These are phyloP conservation scores for Stratiomys singularior DNA, from an alignment of 2,888 invertebrate genomes.

Conservation along the genomic window DNA sequence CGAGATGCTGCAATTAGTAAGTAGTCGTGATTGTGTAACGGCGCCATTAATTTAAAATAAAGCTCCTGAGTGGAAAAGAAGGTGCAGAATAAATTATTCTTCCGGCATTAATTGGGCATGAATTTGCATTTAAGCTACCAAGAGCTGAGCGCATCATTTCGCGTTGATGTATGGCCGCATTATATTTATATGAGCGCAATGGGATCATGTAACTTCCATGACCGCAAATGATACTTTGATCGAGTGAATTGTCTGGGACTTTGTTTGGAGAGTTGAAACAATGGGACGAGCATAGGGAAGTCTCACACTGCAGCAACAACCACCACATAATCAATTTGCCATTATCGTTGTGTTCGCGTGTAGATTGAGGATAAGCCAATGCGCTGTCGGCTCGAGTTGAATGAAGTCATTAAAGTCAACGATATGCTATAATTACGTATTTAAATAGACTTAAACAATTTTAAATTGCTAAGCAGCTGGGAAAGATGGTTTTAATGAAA, in stretches of 20 bases:
- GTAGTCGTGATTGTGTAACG: slow-evolving; percentile 3
- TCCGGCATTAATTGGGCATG: slow-evolving; percentile 3
- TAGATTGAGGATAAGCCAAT: not conserved
- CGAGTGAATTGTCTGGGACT: not conserved
- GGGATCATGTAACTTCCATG: slow-evolving; percentile 10
- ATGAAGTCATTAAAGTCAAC: slow-evolving; percentile 16
- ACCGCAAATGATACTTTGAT: slow-evolving; percentile 12
- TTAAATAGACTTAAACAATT: no score
- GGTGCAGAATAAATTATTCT: slow-evolving; percentile 10
- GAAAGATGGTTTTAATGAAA: no score
- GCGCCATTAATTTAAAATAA: not conserved
- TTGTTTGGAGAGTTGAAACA: not conserved
- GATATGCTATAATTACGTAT: slow-evolving; percentile 22
- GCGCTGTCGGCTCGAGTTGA: not conserved
- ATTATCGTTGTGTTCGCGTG: not conserved
- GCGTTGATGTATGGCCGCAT: not conserved
- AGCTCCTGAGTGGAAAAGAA: not conserved
- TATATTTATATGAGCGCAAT: not conserved
- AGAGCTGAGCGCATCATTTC: not conserved
- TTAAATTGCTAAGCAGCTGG: no score
- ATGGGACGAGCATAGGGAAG: not conserved
- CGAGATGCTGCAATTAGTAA: slow-evolving; percentile 1
- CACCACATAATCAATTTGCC: not conserved
- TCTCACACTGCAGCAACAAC: not conserved
- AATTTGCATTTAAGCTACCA: slow-evolving; percentile 13